Evolutionary conservation across 2,797 vertebrate genomes (phyloP), one percentile per base, ranked within the genome.

Genomic region (Poecilia velifera): DNA sequence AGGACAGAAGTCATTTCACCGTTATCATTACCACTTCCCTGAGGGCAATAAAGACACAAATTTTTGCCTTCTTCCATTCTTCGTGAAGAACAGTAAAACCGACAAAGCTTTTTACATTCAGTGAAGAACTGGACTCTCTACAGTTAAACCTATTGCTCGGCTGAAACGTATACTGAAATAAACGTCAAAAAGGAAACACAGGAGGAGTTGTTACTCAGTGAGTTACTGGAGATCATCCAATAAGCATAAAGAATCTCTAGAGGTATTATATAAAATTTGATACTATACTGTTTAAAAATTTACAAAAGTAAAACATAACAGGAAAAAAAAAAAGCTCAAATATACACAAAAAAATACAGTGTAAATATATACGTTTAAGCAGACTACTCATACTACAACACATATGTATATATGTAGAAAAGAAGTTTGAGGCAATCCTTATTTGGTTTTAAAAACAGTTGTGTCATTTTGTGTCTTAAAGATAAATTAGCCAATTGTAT

Each of bases 21-120:
- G 89, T 85, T 45, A 90, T 90, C 89, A 89, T 91, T 89, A 89
- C 70, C 57, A 76, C 76, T 51, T 86, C 82, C 92, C 91, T 13
- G 34, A 79, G 85, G 92, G 78, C 2, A 57, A 82, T 34, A 53
- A 82, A 73, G 76, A 82, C 84, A 90, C 76, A 84, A 88, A 85
- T 53, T 82, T 82, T 68, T 76, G 83, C 80, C 87, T 86, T 84
- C 80, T 62, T 72, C 10, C 62, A 47, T 72, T 77, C 70, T 74
- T 79, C 76, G 82, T 20, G 82, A 86, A 78, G 43, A 71, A 71
- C 28, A 46, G 28, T 72, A 77, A 79, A 79, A 86, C 92, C 74
- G 76, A 82, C 70, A 80, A 70, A 22, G 76, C 51, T 74, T 82
- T 80, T 73, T 51, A 82, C 83, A 88, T 72, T 74, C 70, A 82